phyloP scores from a whole-genome alignment of 2,888 invertebrate species.

The Lasioglossum oenotherae region DNA sequence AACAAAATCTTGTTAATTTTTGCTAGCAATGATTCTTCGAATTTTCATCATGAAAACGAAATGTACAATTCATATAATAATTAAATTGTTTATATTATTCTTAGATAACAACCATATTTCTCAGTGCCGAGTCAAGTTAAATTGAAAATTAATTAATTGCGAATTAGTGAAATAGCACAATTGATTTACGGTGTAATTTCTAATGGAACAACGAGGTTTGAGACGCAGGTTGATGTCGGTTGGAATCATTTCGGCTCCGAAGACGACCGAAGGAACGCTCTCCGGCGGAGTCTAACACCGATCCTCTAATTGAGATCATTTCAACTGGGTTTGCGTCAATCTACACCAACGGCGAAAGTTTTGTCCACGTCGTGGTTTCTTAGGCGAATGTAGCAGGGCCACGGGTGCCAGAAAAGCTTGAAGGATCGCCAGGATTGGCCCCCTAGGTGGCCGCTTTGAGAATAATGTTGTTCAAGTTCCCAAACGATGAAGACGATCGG shows the following conservation, averaged over 20 bases:
- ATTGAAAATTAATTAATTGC: not conserved
- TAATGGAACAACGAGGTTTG: not conserved
- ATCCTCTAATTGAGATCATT: slow-evolving; percentile 71
- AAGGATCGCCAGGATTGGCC: not conserved
- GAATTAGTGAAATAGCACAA: not conserved
- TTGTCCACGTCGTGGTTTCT: slow-evolving; percentile 47
- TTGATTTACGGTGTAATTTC: not conserved
- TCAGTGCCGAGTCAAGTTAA: not conserved
- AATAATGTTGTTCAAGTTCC: not conserved
- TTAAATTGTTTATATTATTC: not conserved
- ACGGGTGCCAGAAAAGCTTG: not conserved
- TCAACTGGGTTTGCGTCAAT: slow-evolving; percentile 74
- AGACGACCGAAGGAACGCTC: slow-evolving; percentile 53
- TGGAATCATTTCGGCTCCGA: slow-evolving; percentile 23
- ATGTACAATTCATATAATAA: not conserved
- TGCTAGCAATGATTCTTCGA: not conserved
- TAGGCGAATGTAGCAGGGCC: not conserved
- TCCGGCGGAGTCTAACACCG: slow-evolving; percentile 53
- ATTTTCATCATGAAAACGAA: not conserved
- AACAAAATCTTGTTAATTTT: too few relatives aligned
- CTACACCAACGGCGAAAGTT: slow-evolving; percentile 61
- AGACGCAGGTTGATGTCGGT: not conserved
- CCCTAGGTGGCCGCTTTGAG: not conserved
- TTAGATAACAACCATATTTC: not conserved
- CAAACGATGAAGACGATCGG: not conserved